Conservation (phyloP, 2,888 invertebrate genomes). For the Biston stratarius region DNA sequence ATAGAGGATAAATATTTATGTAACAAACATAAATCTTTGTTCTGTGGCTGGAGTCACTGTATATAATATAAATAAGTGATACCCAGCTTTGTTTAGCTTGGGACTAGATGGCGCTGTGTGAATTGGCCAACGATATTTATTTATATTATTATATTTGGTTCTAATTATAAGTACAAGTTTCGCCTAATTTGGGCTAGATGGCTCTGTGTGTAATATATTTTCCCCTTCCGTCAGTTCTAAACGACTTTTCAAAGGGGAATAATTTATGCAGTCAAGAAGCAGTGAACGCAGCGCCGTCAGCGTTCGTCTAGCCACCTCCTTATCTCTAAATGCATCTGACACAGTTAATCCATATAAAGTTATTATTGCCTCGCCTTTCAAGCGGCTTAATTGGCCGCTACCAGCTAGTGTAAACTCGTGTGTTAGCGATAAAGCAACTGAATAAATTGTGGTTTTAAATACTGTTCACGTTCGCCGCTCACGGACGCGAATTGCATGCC, state of each 20-base stretch:
- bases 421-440: constrained; percentile 74
- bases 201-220: too few relatives aligned
- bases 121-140: too few relatives aligned
- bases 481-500: constrained; percentile 67
- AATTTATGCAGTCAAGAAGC: constrained; percentile 68
- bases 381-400: constrained; percentile 78
- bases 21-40: too few relatives aligned
- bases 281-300: constrained; percentile 58
- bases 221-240: constrained; percentile 52
- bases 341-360: constrained; percentile 80
- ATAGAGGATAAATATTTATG: too few relatives aligned
- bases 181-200: too few relatives aligned
- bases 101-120: too few relatives aligned
- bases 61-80: too few relatives aligned
- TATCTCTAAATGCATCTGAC: constrained; percentile 79
- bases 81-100: too few relatives aligned
- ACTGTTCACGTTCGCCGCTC: constrained; percentile 66
- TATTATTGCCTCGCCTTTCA: constrained; percentile 77
- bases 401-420: constrained; percentile 74
- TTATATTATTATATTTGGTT: too few relatives aligned
- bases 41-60: too few relatives aligned
- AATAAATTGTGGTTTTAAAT: constrained; percentile 74
- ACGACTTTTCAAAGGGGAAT: constrained; percentile 61
- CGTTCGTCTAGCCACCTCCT: constrained; percentile 62
- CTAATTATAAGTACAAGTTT: too few relatives aligned